These are phyloP conservation scores for Tetrao urogallus DNA, from an alignment of 2,113 vertebrate genomes.

Conservation along the genomic window DNA sequence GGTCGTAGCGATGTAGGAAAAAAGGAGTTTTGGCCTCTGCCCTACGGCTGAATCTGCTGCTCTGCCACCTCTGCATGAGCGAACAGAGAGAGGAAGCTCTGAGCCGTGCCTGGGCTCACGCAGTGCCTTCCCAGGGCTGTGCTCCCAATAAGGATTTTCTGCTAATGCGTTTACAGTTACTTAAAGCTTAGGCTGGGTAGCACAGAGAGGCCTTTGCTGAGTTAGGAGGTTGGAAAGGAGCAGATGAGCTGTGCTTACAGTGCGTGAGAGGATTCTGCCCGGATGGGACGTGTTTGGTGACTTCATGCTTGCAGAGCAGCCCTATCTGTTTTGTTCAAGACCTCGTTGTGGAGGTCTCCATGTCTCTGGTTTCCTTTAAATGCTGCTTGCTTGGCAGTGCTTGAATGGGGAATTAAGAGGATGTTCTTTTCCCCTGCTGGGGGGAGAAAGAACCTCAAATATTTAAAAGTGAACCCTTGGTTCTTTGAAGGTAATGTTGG, in stretches of 20 bases:
- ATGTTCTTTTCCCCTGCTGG: not conserved
- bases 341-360: not conserved
- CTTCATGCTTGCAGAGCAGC: not conserved
- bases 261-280: conserved; percentile 32
- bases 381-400: not conserved
- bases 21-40: fast-evolving
- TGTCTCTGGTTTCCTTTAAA: conserved; percentile 24
- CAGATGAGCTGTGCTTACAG: not conserved
- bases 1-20: not conserved
- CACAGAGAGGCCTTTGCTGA: not conserved
- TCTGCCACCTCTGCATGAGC: not conserved
- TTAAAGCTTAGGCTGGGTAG: not conserved
- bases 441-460: not conserved
- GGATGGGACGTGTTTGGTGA: not conserved
- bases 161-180: not conserved
- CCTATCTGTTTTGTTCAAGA: not conserved
- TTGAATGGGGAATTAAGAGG: not conserved
- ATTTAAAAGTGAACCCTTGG: not conserved
- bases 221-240: conserved; percentile 18
- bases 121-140: not conserved
- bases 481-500: not conserved
- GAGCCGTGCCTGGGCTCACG: not conserved
- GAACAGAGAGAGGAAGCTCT: not conserved
- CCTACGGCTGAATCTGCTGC: fast-evolving
- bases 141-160: not conserved